A percentile compares a stretch with the other conserved stretches of the same genome.
These are phyloP conservation scores for Dyspetes luteomarginatus DNA, from an alignment of 2,888 invertebrate species.

Conservation along the genomic window DNA sequence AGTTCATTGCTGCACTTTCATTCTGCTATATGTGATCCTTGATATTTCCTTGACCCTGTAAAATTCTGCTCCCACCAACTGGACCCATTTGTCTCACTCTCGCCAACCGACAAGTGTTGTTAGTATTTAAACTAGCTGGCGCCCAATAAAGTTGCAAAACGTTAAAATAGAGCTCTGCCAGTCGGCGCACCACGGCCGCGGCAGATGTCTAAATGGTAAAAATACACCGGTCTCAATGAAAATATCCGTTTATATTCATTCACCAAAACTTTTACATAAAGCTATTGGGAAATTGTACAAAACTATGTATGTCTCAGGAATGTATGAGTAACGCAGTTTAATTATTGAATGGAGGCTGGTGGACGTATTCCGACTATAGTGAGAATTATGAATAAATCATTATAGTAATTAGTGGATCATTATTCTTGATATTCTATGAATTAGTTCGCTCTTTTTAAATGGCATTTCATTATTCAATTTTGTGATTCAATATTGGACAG, in stretches of 20 bases:
- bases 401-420: no score
- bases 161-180: background rate
- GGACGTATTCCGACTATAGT: no score
- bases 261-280: background rate
- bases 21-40: background rate
- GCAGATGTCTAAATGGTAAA: background rate
- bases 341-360: background rate
- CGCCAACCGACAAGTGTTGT: background rate
- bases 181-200: background rate
- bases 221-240: background rate
- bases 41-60: background rate
- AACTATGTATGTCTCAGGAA: background rate
- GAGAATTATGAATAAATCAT: no score
- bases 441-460: no score
- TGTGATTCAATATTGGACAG: no score
- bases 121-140: background rate
- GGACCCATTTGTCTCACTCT: background rate
- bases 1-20: background rate
- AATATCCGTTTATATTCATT: background rate
- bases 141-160: background rate
- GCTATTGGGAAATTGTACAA: background rate
- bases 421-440: no score
- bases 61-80: background rate
- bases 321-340: background rate
- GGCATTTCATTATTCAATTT: no score